Evolutionary conservation across 2,113 vertebrate species (phyloP).

Genomic region (Tychaedon coryphoeus): DNA sequence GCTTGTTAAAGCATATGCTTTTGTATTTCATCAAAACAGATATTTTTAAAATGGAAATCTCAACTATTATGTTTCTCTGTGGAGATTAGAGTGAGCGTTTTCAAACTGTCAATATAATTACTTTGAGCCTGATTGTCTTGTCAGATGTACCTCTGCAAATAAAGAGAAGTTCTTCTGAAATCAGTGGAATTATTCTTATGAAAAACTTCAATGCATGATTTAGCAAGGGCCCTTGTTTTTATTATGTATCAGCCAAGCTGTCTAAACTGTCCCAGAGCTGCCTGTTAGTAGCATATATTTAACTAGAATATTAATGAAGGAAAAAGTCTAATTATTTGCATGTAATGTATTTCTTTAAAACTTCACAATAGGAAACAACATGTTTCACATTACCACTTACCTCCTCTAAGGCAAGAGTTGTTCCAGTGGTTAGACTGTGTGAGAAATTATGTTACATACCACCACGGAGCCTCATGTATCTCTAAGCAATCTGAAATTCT

Average conservation of each 20-base stretch:
- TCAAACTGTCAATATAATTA: not conserved
- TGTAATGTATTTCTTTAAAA: slow-evolving; percentile 70
- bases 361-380: slow-evolving; percentile 70
- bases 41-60: slow-evolving; percentile 53
- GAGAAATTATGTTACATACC: slow-evolving; percentile 60
- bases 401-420: slow-evolving; percentile 73
- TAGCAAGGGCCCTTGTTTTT: not conserved
- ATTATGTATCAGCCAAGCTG: slow-evolving; percentile 16
- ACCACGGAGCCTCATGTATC: slow-evolving; percentile 47
- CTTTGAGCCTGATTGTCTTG: slow-evolving; percentile 30
- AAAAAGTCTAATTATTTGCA: slow-evolving; percentile 68
- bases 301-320: slow-evolving; percentile 75
- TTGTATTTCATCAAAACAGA: slow-evolving; percentile 46
- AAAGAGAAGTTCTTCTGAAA: slow-evolving; percentile 18
- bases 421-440: slow-evolving; percentile 65
- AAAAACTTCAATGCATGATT: not conserved
- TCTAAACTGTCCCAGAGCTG: slow-evolving; percentile 34
- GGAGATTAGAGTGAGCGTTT: slow-evolving; percentile 22
- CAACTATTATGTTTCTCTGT: slow-evolving; percentile 30
- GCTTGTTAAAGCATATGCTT: slow-evolving; percentile 48
- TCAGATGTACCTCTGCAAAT: slow-evolving; percentile 30
- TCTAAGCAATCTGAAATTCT: slow-evolving; percentile 68
- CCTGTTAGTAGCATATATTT: slow-evolving; percentile 61
- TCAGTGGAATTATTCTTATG: not conserved
- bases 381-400: slow-evolving; percentile 75